Evolutionary conservation across 2,113 vertebrate genomes (phyloP).

Genomic region (Nothocercus julius): DNA sequence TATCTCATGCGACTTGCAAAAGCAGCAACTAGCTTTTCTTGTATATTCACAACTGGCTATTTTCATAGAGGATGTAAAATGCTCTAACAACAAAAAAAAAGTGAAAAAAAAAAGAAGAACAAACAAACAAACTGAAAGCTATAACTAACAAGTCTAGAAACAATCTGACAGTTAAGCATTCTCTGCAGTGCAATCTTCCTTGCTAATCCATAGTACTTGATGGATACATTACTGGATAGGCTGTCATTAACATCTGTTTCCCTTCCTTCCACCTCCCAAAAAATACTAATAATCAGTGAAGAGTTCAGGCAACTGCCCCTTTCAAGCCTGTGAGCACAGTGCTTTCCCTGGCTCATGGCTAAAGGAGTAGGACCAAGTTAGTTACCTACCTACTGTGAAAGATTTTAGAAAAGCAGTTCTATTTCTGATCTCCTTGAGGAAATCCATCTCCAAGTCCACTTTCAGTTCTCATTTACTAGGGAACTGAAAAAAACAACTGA

Average conservation of each 20-base stretch:
- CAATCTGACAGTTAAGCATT: background rate
- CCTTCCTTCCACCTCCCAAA: background rate
- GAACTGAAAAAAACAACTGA: background rate
- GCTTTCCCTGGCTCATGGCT: background rate
- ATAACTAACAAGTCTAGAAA: background rate
- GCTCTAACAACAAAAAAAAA: background rate
- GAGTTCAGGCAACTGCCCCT: background rate
- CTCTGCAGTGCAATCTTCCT: background rate
- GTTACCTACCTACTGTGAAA: background rate
- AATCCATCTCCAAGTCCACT: background rate
- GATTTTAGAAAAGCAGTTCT: background rate
- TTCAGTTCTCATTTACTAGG: background rate
- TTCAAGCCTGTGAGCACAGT: background rate
- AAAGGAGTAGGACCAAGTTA: background rate
- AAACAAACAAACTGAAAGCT: background rate
- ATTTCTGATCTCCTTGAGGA: background rate
- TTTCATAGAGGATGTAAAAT: background rate
- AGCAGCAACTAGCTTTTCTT: background rate
- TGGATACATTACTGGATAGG: background rate
- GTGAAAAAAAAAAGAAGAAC: too few species aligned
- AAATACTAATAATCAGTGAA: background rate
- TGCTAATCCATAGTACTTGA: background rate
- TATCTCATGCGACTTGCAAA: background rate
- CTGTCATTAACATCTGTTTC: rapidly evolving
- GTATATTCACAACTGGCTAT: background rate